Evolutionary conservation across 2,888 invertebrate genomes (phyloP), one percentile per base, ranked within the genome.

Genomic region (Coecobrya sp.): DNA sequence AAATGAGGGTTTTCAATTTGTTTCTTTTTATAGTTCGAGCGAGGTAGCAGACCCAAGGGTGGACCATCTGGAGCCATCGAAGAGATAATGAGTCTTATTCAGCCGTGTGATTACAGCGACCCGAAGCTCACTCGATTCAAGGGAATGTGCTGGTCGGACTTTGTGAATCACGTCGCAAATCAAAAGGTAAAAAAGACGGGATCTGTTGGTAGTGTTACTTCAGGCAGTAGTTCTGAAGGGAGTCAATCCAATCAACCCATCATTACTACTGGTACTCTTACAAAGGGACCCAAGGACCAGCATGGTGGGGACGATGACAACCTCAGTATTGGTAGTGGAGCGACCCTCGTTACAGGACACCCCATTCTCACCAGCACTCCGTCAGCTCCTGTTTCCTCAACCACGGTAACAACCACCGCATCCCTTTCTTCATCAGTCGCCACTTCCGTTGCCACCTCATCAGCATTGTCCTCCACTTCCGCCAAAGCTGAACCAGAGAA

Each of bases 41-140:
- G 96, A 94, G 96, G 96, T 7, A 96, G 96, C 93, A 95, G 96
- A 65, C 96, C 96, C 68, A 96, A 96, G 94, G 95, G 95, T 65
- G 96, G 96, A 93, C 96, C 96, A 49, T 94, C 96, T 27, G 95
- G 96, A 49, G 96, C 96, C 49, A 95, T 96, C 70, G 96, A 96
- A 93, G 96, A 96, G 93, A 96, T 96, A 7, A 95, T 96, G 65
- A 95, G 95, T 89, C 95, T 96, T 87, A 95, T 96, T 79, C 96
- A 96, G 93, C 96, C 96, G n/a, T 96, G 96, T 49, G 96, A 96
- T 92, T 96, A 96, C 95, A 96, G 96, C 93, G 96, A 96, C 95
- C 96, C 96, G 91, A 96, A 96, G 93, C 95, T 96, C 22, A 96
- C 96, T 13, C 96, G 96, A 45, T 96, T 96, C 95, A 96, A 96